These are phyloP conservation scores for Plagodis dolabraria DNA, from an alignment of 2,888 invertebrate species.

Conservation along the genomic window DNA sequence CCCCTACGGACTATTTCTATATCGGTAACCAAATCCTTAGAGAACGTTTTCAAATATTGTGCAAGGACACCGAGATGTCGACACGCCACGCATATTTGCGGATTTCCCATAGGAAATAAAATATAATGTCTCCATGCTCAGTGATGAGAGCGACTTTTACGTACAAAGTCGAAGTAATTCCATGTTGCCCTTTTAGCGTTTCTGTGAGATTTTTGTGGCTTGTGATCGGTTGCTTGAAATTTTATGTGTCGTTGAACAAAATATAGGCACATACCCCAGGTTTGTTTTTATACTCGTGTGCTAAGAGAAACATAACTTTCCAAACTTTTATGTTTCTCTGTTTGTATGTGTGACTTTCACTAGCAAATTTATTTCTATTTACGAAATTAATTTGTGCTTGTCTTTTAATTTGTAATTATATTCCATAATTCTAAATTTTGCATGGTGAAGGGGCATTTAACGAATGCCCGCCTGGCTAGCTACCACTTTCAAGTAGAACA, in stretches of 20 bases:
- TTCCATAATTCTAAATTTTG: too few relatives aligned
- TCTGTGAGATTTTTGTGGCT: constrained; percentile 8
- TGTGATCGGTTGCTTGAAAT: not conserved
- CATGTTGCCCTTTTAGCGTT: constrained; percentile 13
- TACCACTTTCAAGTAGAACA: too few relatives aligned
- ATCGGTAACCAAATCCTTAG: constrained; percentile 8
- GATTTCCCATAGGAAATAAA: constrained; percentile 43
- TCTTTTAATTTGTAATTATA: too few relatives aligned
- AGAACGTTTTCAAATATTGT: constrained; percentile 28
- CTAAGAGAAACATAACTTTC: too few relatives aligned
- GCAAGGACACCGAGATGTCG: constrained; percentile 29
- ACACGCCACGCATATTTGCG: constrained; percentile 36
- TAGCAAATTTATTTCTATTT: too few relatives aligned
- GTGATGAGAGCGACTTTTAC: constrained; percentile 32
- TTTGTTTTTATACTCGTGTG: too few relatives aligned
- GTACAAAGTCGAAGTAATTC: constrained; percentile 24
- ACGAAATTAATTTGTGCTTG: too few relatives aligned
- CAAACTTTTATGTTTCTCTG: too few relatives aligned
- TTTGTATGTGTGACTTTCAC: too few relatives aligned
- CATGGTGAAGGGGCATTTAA: too few relatives aligned
- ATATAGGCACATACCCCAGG: too few relatives aligned
- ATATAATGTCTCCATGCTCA: constrained; percentile 33
- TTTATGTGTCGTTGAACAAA: not conserved
- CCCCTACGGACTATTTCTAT: constrained; percentile 8
- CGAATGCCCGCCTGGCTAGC: too few relatives aligned